Percentiles rank a stretch among this genome's conserved stretches.
Conservation (phyloP, 2,113 vertebrate genomes). For the Nettapus auritus region DNA sequence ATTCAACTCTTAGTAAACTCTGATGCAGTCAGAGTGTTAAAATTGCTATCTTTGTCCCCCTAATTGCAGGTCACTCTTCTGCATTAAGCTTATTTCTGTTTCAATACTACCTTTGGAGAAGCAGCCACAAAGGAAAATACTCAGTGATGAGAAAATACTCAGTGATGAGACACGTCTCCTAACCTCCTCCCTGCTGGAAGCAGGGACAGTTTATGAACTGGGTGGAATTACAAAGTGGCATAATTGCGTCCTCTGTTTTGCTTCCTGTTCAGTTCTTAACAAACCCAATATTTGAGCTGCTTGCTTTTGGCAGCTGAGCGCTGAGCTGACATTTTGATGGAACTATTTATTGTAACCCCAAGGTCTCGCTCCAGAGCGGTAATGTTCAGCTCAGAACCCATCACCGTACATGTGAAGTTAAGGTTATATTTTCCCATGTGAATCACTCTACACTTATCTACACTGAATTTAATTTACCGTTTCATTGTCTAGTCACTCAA, state of each 20-base stretch:
- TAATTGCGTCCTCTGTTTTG: conserved; percentile 9
- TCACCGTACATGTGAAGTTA: conserved; percentile 44
- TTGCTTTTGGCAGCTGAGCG: conserved; percentile 26
- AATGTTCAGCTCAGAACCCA: conserved; percentile 39
- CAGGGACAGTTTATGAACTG: neutral
- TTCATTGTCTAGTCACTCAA: conserved; percentile 52
- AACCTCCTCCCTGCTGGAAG: neutral
- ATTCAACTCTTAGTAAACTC: neutral
- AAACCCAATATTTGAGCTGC: conserved; percentile 15
- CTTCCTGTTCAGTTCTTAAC: conserved; percentile 21
- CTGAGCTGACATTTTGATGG: conserved; percentile 62
- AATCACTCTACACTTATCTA: conserved; percentile 34
- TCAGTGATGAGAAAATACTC: neutral
- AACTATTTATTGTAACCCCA: conserved; percentile 42
- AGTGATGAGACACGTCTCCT: neutral
- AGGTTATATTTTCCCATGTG: conserved; percentile 56
- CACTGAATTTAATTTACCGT: conserved; percentile 52
- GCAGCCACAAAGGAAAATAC: neutral
- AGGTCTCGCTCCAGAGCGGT: conserved; percentile 25
- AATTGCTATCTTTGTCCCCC: neutral
- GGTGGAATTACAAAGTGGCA: neutral
- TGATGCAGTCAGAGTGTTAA: neutral
- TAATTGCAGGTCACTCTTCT: neutral
- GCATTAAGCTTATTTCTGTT: neutral
- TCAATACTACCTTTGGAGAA: neutral